Percentiles rank a stretch among this genome's conserved stretches.
phyloP scores from a whole-genome alignment of 1,140 invertebrate species.

The Acyrthosiphon pisum region DNA sequence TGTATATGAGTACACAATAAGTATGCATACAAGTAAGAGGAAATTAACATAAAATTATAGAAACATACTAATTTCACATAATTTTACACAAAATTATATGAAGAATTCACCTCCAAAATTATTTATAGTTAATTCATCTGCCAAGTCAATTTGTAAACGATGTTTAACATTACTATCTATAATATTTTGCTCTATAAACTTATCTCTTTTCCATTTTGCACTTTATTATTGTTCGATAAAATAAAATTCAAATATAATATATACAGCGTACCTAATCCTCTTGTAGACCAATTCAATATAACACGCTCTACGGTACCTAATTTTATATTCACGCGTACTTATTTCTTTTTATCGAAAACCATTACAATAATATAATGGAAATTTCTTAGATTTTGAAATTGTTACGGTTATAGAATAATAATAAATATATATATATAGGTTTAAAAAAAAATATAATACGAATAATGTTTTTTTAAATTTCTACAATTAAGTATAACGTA shows the following conservation, averaged over 20 bases:
- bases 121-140: neutral
- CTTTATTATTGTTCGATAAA: constrained; percentile 14
- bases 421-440: neutral
- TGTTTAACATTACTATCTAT: neutral
- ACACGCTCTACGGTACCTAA: neutral
- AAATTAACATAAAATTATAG: neutral
- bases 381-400: neutral
- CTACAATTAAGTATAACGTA: neutral
- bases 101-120: neutral
- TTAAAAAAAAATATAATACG: neutral
- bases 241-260: constrained; percentile 16
- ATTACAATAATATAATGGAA: neutral
- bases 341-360: neutral
- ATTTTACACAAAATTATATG: neutral
- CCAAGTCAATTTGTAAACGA: neutral
- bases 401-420: neutral
- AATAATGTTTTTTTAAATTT: neutral
- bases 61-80: neutral
- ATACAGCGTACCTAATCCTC: neutral
- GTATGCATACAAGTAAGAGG: neutral
- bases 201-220: neutral
- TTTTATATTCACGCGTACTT: neutral
- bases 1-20: neutral
- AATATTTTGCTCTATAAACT: neutral
- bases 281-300: neutral